Evolutionary conservation across 1,140 invertebrate genomes (phyloP).

Genomic region (Drosophila erecta): DNA sequence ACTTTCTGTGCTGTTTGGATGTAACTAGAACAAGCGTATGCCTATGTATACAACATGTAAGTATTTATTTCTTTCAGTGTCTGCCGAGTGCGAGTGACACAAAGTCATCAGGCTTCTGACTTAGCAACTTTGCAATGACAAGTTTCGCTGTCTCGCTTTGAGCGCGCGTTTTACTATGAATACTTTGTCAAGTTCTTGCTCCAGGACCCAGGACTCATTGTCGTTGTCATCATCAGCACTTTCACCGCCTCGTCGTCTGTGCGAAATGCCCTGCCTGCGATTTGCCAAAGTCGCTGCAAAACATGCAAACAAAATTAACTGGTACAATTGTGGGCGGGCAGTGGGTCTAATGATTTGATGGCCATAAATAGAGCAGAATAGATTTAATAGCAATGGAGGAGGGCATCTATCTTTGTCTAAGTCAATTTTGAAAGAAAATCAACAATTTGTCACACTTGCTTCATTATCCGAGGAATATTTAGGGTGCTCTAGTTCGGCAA

Average conservation of each 20-base stretch:
- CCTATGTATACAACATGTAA: no score
- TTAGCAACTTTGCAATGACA: slow-evolving; percentile 78
- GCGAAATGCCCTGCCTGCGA: slow-evolving; percentile 46
- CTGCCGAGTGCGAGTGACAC: slow-evolving; percentile 42
- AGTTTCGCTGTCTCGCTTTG: slow-evolving; percentile 70
- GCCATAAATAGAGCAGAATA: slow-evolving; percentile 3
- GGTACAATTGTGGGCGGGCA: slow-evolving; percentile 46
- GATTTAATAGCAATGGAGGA: slow-evolving; percentile 8
- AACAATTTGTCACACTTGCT: slow-evolving; percentile 51
- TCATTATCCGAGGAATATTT: slow-evolving; percentile 32
- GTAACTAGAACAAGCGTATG: no score
- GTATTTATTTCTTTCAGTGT: neutral
- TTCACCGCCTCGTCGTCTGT: slow-evolving; percentile 33
- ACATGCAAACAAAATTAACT: slow-evolving; percentile 71
- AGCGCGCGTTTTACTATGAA: slow-evolving; percentile 66
- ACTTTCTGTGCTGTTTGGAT: no score
- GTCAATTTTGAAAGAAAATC: slow-evolving; percentile 42
- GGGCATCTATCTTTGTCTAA: slow-evolving; percentile 32
- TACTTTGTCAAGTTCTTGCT: slow-evolving; percentile 79
- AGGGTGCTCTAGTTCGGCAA: slow-evolving; percentile 4
- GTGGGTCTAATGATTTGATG: slow-evolving; percentile 32
- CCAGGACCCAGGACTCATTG: slow-evolving; percentile 51
- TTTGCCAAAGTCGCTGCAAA: slow-evolving; percentile 65
- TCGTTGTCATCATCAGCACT: slow-evolving; percentile 59
- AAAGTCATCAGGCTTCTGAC: slow-evolving; percentile 76